phyloP scores from a whole-genome alignment of 2,888 invertebrate species.

The Saturnia pavonia region DNA sequence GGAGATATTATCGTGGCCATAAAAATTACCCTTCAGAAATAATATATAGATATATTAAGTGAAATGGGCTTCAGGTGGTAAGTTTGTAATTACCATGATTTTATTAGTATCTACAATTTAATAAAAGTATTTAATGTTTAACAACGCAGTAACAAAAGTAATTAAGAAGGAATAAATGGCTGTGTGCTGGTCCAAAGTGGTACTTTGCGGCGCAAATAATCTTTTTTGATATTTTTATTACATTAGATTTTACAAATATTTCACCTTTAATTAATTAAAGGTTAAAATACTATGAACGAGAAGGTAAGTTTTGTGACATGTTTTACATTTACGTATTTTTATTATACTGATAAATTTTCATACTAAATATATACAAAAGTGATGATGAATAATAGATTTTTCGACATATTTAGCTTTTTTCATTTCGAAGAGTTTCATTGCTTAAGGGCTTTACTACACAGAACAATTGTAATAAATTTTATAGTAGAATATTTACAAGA shows the following conservation, averaged over 20 bases:
- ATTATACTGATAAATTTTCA: not conserved
- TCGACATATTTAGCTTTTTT: too few relatives aligned
- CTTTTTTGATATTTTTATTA: not conserved
- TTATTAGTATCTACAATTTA: conserved; percentile 2
- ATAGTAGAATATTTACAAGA: too few relatives aligned
- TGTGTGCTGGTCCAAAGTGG: not conserved
- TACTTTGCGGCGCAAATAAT: conserved; percentile 2
- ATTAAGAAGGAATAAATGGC: conserved; percentile 13
- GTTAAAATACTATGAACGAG: not conserved
- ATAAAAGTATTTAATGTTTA: not conserved
- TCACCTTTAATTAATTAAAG: not conserved
- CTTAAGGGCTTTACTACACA: too few relatives aligned
- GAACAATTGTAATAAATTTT: too few relatives aligned
- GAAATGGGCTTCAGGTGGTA: not conserved
- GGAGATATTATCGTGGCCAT: too few relatives aligned
- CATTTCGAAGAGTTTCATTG: too few relatives aligned
- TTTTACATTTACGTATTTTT: not conserved
- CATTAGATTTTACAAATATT: not conserved
- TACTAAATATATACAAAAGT: too few relatives aligned
- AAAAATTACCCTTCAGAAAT: not conserved
- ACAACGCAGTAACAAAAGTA: not conserved
- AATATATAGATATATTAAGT: not conserved
- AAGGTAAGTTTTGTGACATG: not conserved
- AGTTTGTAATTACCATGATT: not conserved
- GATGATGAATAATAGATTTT: too few relatives aligned